Conservation (phyloP, 2,888 invertebrate species). For the Rotaria socialis region DNA sequence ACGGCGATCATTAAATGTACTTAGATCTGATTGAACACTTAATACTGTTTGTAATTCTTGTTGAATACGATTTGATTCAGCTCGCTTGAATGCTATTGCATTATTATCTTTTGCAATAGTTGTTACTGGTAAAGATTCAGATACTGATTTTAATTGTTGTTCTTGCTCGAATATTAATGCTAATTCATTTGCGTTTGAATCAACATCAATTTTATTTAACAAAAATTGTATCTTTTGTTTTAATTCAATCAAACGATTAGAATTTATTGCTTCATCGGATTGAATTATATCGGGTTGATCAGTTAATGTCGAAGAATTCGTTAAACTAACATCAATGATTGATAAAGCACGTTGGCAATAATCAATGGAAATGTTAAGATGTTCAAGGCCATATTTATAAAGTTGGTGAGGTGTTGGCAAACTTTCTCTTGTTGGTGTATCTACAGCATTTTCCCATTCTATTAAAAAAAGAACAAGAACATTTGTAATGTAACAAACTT, state of each 20-base stretch:
- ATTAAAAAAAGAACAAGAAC: neutral
- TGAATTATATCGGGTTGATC: neutral
- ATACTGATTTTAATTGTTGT: neutral
- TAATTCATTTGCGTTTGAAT: conserved; percentile 8
- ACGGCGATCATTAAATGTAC: conserved; percentile 20
- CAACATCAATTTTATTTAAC: conserved; percentile 13
- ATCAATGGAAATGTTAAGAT: conserved; percentile 14
- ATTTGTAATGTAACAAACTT: neutral
- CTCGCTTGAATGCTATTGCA: neutral
- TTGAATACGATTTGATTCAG: neutral
- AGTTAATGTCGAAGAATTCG: neutral
- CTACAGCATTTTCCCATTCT: conserved; percentile 28
- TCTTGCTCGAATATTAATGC: neutral
- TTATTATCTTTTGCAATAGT: neutral
- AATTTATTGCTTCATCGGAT: neutral
- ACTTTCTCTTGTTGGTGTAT: conserved; percentile 7
- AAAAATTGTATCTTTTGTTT: conserved; percentile 24
- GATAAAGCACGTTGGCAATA: conserved; percentile 25
- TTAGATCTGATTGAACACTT: conserved; percentile 25
- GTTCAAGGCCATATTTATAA: conserved; percentile 16
- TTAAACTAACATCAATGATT: neutral
- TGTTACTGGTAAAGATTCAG: neutral
- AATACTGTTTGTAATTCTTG: conserved; percentile 6
- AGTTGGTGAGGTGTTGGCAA: neutral
- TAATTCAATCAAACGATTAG: neutral